Percentiles rank a stretch among this genome's conserved stretches.
Conservation (phyloP, 1,140 invertebrate species). For the Geopemphigus sp. region DNA sequence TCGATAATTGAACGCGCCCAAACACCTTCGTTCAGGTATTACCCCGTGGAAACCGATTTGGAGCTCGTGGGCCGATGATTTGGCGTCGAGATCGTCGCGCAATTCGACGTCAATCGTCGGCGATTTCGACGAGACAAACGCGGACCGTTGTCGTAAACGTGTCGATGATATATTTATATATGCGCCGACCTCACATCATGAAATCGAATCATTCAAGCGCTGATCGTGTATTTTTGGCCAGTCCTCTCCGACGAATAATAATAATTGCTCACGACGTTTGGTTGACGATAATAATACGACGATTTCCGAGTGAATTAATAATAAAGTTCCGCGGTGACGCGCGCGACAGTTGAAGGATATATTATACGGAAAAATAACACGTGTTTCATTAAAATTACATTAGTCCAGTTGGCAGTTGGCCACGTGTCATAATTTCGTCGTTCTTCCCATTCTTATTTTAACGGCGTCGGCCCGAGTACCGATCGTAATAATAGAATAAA, state of each 20-base stretch:
- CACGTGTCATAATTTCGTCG: background rate
- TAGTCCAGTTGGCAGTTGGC: conserved; percentile 37
- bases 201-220: background rate
- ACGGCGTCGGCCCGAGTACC: no score
- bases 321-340: conserved; percentile 18
- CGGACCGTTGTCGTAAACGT: no score
- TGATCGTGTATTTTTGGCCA: conserved; percentile 43
- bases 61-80: no score
- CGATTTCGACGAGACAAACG: background rate
- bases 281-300: conserved; percentile 43
- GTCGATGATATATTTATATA: background rate
- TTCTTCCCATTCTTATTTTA: no score
- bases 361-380: conserved; percentile 9
- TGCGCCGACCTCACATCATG: background rate
- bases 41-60: no score
- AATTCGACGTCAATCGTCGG: conserved; percentile 10
- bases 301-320: conserved; percentile 48
- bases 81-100: background rate
- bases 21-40: no score
- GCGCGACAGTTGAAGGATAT: conserved; percentile 4
- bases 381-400: conserved; percentile 48
- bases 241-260: background rate
- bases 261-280: conserved; percentile 43
- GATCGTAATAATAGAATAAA: background rate
- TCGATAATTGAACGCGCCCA: no score